Percentiles rank a stretch among this genome's conserved stretches.
These are phyloP conservation scores for Heliconius eleuchia DNA, from an alignment of 1,140 invertebrate species.

Conservation along the genomic window DNA sequence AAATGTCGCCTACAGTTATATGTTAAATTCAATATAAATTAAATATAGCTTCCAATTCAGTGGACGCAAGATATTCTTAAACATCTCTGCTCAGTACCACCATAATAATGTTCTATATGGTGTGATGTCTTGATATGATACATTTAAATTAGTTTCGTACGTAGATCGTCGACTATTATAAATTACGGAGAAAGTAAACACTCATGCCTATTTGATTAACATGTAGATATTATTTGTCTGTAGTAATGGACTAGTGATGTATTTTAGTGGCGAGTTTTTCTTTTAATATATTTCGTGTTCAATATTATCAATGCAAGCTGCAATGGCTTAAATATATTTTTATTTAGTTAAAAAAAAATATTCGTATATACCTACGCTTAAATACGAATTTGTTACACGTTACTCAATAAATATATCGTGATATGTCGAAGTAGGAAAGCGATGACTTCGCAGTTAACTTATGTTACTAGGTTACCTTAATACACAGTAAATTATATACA, in stretches of 20 bases:
- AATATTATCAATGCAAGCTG: too few species aligned
- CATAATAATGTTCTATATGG: constrained; percentile 23
- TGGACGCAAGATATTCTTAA: constrained; percentile 10
- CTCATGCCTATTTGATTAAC: constrained; percentile 1
- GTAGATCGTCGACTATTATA: constrained; percentile 12
- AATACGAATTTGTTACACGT: not conserved
- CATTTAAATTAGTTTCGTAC: constrained; percentile 27
- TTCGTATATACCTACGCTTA: not conserved
- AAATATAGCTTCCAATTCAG: not conserved
- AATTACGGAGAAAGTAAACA: constrained; percentile 28
- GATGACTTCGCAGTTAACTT: not conserved
- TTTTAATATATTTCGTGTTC: too few species aligned
- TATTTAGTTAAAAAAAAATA: not conserved
- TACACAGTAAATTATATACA: not conserved
- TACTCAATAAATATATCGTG: not conserved
- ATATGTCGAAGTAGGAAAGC: not conserved
- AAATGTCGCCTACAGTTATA: not conserved
- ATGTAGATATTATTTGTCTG: not conserved
- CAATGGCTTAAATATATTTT: not conserved
- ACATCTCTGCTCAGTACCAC: constrained; percentile 36
- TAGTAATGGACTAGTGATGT: not conserved
- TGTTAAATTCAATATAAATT: not conserved
- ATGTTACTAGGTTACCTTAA: not conserved
- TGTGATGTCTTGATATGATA: constrained; percentile 38
- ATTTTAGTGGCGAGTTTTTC: not conserved